A percentile compares a stretch with the other conserved stretches of the same genome.
Evolutionary conservation across 2,797 vertebrate genomes (phyloP).

Genomic region (Onychomys leucogaster): DNA sequence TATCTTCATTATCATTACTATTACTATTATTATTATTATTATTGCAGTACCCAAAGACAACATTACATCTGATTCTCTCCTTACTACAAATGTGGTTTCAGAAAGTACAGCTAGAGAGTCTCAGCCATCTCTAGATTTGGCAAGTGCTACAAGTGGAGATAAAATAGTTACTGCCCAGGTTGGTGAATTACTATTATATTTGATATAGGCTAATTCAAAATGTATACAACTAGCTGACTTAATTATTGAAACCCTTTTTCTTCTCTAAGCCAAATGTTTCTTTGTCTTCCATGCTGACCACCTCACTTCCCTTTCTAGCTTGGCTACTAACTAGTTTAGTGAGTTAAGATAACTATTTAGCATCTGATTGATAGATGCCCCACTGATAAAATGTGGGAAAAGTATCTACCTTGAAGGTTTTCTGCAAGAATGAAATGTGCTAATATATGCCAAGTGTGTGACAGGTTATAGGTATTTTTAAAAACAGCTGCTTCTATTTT

Average conservation of each 20-base stretch:
- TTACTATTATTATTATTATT: conserved; percentile 39
- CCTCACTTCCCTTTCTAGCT: conserved; percentile 19
- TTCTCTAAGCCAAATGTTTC: conserved; percentile 55
- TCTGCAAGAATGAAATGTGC: conserved; percentile 45
- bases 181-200: conserved; percentile 76
- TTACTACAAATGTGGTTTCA: conserved; percentile 91
- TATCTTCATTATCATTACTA: neutral
- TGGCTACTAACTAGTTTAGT: conserved; percentile 48
- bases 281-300: conserved; percentile 32
- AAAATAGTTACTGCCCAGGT: conserved; percentile 99
- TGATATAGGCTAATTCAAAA: conserved; percentile 24
- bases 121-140: conserved; percentile 97
- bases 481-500: conserved; percentile 61
- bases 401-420: conserved; percentile 25
- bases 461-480: conserved; percentile 45
- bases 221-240: conserved; percentile 41
- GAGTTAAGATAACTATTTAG: conserved; percentile 46
- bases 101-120: conserved; percentile 94
- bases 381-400: conserved; percentile 4
- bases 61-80: conserved; percentile 91
- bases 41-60: conserved; percentile 90
- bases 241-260: conserved; percentile 45
- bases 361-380: conserved; percentile 34
- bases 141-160: conserved; percentile 97
- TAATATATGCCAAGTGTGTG: conserved; percentile 42